Conservation (phyloP, 2,797 vertebrate species). For the Hephaestus fuliginosus region DNA sequence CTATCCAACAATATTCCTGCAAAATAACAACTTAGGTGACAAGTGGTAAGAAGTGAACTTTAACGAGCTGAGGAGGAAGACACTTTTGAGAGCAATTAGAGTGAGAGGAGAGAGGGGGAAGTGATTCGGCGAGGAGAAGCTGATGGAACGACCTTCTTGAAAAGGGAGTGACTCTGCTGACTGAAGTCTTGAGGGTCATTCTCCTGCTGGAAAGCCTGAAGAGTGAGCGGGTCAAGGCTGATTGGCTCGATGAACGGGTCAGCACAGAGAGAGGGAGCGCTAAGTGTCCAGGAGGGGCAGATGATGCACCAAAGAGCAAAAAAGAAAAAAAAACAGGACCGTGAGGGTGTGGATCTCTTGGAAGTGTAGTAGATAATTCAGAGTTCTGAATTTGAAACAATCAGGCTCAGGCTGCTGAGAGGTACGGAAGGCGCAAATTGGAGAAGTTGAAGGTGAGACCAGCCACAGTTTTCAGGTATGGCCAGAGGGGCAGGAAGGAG, state of each 20-base stretch:
- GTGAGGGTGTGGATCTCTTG: conserved; percentile 22
- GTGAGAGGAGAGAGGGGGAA: conserved; percentile 21
- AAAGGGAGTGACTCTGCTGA: conserved; percentile 48
- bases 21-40: conserved; percentile 14
- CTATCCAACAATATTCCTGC: conserved; percentile 10
- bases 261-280: conserved; percentile 24
- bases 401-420: conserved; percentile 19
- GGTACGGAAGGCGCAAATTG: conserved; percentile 21
- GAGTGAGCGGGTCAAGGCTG: conserved; percentile 45
- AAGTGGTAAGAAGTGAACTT: conserved; percentile 34
- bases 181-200: conserved; percentile 55
- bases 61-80: conserved; percentile 37
- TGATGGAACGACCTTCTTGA: conserved; percentile 57
- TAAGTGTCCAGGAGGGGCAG: conserved; percentile 40
- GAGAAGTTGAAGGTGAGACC: conserved; percentile 31
- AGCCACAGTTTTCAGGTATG: conserved; percentile 23
- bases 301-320: conserved; percentile 9
- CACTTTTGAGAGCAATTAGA: conserved; percentile 58
- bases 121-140: conserved; percentile 33
- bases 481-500: not conserved
- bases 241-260: conserved; percentile 52
- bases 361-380: conserved; percentile 20
- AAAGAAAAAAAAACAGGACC: not conserved
- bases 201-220: conserved; percentile 37
- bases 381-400: conserved; percentile 43